phyloP scores from a whole-genome alignment of 2,113 vertebrate genomes.

The Leucopsar rothschildi region DNA sequence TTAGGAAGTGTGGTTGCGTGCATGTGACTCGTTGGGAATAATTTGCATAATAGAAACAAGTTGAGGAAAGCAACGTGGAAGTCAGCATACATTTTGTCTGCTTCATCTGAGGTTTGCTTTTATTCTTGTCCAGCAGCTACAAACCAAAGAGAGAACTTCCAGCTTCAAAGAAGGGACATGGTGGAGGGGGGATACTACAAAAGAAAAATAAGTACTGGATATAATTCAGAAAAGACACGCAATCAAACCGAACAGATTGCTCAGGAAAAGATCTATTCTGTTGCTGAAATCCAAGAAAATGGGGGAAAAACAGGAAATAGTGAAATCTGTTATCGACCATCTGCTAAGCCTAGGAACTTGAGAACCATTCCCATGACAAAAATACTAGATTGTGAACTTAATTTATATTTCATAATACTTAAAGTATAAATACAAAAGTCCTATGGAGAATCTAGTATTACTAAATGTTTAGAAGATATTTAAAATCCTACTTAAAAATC shows the following conservation, averaged over 20 bases:
- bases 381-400: conserved; percentile 53
- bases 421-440: background rate
- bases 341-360: conserved; percentile 57
- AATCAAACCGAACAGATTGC: conserved; percentile 62
- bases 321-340: conserved; percentile 66
- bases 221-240: conserved; percentile 65
- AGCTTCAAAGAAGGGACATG: background rate
- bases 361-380: conserved; percentile 55
- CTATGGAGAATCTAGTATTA: background rate
- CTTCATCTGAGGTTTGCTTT: background rate
- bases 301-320: conserved; percentile 67
- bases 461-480: background rate
- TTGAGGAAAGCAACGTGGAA: background rate
- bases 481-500: background rate
- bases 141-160: background rate
- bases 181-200: background rate
- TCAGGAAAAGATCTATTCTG: conserved; percentile 67
- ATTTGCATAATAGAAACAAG: conserved; percentile 7
- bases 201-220: conserved; percentile 60
- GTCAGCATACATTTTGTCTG: background rate
- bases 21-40: background rate
- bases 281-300: conserved; percentile 69
- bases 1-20: background rate
- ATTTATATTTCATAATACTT: conserved; percentile 45
- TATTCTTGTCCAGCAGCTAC: conserved; percentile 8